Conservation (phyloP, 2,113 vertebrate species). For the Oncorhynchus kisutch region DNA sequence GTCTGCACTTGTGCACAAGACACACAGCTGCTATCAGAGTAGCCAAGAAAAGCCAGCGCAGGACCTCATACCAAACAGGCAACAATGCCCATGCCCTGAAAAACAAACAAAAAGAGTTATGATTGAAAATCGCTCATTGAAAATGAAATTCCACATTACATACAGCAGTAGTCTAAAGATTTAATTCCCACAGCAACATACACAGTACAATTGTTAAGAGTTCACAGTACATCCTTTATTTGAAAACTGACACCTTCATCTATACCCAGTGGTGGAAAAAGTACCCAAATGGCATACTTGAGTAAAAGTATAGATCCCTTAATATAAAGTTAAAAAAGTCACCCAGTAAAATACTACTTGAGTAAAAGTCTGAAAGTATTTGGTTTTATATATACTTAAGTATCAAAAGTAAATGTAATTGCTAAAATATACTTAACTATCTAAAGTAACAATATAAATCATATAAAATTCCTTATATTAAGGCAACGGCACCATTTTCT, state of each 20-base stretch:
- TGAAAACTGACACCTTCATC: not conserved
- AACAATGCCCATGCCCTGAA: conserved; percentile 37
- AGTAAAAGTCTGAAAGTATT: too few relatives aligned
- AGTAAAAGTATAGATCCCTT: too few relatives aligned
- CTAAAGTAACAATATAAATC: too few relatives aligned
- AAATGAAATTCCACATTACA: not conserved
- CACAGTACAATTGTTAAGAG: not conserved
- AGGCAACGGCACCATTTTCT: too few relatives aligned
- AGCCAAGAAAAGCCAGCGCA: conserved; percentile 53
- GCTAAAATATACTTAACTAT: too few relatives aligned
- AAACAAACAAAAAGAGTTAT: conserved; percentile 5
- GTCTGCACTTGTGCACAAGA: conserved; percentile 13
- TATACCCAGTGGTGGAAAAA: too few relatives aligned
- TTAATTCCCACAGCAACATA: not conserved
- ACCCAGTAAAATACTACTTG: too few relatives aligned
- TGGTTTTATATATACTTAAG: too few relatives aligned
- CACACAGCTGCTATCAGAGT: conserved; percentile 45
- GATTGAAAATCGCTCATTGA: not conserved
- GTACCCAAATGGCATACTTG: too few relatives aligned
- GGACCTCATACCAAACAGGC: conserved; percentile 55
- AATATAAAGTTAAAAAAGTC: too few relatives aligned
- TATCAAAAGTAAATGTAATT: too few relatives aligned
- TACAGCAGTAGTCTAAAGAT: not conserved
- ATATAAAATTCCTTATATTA: too few relatives aligned
- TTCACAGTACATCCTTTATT: not conserved